Evolutionary conservation across 2,888 invertebrate species (phyloP).

Genomic region (Himalopsyche tibetana): DNA sequence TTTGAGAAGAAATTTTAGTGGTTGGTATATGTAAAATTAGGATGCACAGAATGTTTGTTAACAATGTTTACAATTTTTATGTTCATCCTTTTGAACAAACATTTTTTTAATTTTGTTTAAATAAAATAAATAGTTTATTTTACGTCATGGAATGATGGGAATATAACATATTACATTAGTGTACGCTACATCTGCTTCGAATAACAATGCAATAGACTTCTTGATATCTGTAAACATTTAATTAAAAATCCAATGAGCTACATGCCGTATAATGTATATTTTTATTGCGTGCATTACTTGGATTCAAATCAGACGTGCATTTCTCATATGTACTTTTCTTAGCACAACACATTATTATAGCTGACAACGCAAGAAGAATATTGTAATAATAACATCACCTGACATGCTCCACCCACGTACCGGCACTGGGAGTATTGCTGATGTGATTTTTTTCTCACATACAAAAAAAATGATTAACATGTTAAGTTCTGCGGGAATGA

Average conservation of each 20-base stretch:
- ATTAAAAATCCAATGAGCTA: neutral
- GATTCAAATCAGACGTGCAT: constrained; percentile 20
- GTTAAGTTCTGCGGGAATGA: constrained; percentile 48
- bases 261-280: neutral
- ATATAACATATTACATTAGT: too few species aligned
- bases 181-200: too few species aligned
- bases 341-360: constrained; percentile 42
- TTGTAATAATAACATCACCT: constrained; percentile 46
- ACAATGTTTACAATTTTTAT: too few species aligned
- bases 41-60: too few species aligned
- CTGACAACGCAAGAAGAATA: constrained; percentile 41
- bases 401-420: constrained; percentile 39
- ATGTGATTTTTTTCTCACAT: constrained; percentile 17
- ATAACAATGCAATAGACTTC: neutral
- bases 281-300: neutral
- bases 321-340: neutral
- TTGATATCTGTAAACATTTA: neutral
- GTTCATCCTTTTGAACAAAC: too few species aligned
- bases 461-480: constrained; percentile 55
- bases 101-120: too few species aligned
- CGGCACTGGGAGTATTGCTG: constrained; percentile 34
- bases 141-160: too few species aligned
- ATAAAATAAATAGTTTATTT: too few species aligned
- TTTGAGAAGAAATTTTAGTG: too few species aligned
- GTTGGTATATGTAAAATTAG: too few species aligned